Conservation (phyloP, 2,888 invertebrate species). For the Drymonia ruficornis region DNA sequence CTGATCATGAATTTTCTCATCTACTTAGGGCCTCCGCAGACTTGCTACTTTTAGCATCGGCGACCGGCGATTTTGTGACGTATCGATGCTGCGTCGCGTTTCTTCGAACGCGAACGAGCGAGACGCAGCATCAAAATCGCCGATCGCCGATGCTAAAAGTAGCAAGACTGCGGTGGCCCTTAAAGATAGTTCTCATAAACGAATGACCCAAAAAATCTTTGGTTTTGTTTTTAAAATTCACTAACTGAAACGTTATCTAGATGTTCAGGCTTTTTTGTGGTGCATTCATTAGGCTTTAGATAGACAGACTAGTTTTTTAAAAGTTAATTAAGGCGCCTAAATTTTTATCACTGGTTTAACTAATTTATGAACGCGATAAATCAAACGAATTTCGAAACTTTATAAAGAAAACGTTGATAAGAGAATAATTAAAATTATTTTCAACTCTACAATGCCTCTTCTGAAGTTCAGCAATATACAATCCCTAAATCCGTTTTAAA, state of each 20-base stretch:
- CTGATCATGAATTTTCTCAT: no score
- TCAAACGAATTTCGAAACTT: not conserved
- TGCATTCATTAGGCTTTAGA: not conserved
- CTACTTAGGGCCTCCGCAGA: no score
- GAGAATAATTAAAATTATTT: not conserved
- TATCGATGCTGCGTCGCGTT: no score
- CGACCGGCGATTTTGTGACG: no score
- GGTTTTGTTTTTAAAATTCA: no score
- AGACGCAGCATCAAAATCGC: no score
- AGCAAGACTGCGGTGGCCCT: no score
- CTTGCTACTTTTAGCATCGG: no score
- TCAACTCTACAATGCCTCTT: not conserved
- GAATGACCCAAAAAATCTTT: no score
- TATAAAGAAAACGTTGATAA: not conserved
- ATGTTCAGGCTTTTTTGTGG: not conserved
- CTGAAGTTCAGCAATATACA: not conserved
- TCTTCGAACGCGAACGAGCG: no score
- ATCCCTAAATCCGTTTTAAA: not conserved
- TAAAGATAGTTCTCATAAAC: no score
- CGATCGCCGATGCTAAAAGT: no score
- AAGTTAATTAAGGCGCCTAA: not conserved
- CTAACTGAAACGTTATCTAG: conserved; percentile 2
- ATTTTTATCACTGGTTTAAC: not conserved
- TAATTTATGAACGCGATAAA: not conserved
- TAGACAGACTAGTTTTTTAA: not conserved